These are phyloP conservation scores for Cyclophora albipunctata DNA, from an alignment of 2,888 invertebrate species.

Conservation along the genomic window DNA sequence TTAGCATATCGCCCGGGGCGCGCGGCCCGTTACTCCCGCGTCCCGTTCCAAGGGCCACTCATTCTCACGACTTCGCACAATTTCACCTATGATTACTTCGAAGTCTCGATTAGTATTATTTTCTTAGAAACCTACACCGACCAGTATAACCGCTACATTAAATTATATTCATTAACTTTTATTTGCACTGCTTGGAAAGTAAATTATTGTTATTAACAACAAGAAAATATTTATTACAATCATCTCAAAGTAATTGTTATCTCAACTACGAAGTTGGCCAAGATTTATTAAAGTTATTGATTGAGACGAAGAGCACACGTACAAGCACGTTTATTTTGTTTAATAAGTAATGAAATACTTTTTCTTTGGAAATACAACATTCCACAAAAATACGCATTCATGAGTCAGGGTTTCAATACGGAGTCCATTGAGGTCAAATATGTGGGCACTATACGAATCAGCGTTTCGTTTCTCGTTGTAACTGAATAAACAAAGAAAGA, in stretches of 20 bases:
- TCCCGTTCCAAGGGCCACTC: slow-evolving; percentile 53
- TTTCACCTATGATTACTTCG: slow-evolving; percentile 29
- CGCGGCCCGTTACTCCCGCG: slow-evolving; percentile 57
- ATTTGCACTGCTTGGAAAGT: no score
- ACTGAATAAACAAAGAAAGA: slow-evolving; percentile 54
- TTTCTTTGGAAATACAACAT: no score
- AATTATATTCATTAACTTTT: no score
- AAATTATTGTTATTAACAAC: no score
- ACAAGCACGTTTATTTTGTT: no score
- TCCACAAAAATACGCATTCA: not conserved
- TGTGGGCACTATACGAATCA: slow-evolving; percentile 20
- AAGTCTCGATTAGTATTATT: slow-evolving; percentile 16
- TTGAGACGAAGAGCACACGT: no score
- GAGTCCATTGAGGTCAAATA: not conserved
- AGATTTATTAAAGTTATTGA: no score
- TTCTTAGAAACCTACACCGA: slow-evolving; percentile 9
- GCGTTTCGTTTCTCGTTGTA: slow-evolving; percentile 47
- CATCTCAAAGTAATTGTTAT: no score
- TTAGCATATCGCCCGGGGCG: slow-evolving; percentile 65
- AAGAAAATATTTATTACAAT: no score
- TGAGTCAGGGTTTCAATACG: not conserved
- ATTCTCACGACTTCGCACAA: slow-evolving; percentile 49
- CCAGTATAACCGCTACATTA: not conserved
- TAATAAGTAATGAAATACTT: no score
- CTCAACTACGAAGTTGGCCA: no score